Evolutionary conservation across 1,140 invertebrate species (phyloP).

Genomic region (Hylyphantes graminicola): DNA sequence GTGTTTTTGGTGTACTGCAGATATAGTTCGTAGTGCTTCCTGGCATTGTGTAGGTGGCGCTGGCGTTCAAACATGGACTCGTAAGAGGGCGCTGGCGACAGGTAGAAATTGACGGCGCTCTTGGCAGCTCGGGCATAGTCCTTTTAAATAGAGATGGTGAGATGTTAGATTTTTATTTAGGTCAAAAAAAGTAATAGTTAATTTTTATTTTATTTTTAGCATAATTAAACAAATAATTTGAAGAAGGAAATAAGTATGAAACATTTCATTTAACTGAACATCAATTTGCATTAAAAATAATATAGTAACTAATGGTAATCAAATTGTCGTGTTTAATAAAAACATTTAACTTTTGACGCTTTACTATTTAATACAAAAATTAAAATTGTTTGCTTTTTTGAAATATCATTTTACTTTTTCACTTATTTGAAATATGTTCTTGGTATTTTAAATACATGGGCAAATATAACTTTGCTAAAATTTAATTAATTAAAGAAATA

Average conservation of each 20-base stretch:
- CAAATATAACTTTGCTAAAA: no score
- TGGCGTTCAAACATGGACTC: constrained; percentile 43
- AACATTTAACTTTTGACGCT: no score
- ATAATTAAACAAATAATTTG: no score
- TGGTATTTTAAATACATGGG: no score
- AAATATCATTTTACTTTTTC: background rate
- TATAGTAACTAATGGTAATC: background rate
- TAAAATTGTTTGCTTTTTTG: background rate
- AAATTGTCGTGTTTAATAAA: no score
- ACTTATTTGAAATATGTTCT: constrained; percentile 12
- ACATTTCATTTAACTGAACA: background rate
- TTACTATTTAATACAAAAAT: no score
- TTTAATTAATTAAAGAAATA: no score
- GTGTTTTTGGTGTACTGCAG: background rate
- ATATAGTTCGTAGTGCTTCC: constrained; percentile 42
- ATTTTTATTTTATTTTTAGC: no score
- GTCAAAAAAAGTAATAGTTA: no score
- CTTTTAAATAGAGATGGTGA: background rate
- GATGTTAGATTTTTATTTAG: no score
- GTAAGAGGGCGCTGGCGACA: constrained; percentile 28
- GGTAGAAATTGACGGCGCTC: constrained; percentile 50
- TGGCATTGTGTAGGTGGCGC: constrained; percentile 26
- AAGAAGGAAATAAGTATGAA: no score
- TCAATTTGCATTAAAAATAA: background rate
- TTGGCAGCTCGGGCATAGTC: constrained; percentile 50